Evolutionary conservation across 2,797 vertebrate genomes (phyloP), one percentile per base, ranked within the genome.

Genomic region (Lepus townsendii): DNA sequence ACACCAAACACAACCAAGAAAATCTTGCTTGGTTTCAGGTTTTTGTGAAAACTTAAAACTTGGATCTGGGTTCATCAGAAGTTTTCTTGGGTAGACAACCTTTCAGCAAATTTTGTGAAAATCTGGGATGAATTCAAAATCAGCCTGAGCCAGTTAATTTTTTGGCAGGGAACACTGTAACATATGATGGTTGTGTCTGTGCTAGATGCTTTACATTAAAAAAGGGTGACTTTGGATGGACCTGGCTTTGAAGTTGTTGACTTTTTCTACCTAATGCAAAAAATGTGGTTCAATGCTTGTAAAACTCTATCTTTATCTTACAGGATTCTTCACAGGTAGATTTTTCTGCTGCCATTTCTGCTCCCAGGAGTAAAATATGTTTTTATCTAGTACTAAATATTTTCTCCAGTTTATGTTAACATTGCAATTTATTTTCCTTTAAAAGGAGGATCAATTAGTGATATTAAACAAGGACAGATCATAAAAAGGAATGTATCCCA

Each of bases 61-160:
- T 96, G 90, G 89, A 93, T 87, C 76, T 84, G 27, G 24, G 47
- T 90, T 93, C 83, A 96, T 96, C 90, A 82, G 65, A 93, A 94
- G 85, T 96, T 97, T 96, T 96, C 88, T 90, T 96, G 92, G 94
- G 92, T 96, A 96, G 85, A 93, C 79, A 95, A 96, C 86, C 83
- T 96, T 97, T 90, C 86, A 95, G 92, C 63, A 94, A 91, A 88
- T 95, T 96, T 94, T 94, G 47, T 87, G 80, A 66, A 96, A 96
- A 94, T 97, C 90, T 96, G 79, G 83, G 82, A 93, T 94, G 94
- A 92, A 97, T 96, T 97, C 96, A 96, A 97, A 97, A 95, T 92
- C 79, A 90, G 82, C 80, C 73, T 60, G 60, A 91, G 96, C 96
- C 95, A 97, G 96, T 97, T 97, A 97, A 93, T 96, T 96, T 97